These are phyloP conservation scores for Cerastis leucographa DNA, from an alignment of 2,888 invertebrate genomes.

Conservation along the genomic window DNA sequence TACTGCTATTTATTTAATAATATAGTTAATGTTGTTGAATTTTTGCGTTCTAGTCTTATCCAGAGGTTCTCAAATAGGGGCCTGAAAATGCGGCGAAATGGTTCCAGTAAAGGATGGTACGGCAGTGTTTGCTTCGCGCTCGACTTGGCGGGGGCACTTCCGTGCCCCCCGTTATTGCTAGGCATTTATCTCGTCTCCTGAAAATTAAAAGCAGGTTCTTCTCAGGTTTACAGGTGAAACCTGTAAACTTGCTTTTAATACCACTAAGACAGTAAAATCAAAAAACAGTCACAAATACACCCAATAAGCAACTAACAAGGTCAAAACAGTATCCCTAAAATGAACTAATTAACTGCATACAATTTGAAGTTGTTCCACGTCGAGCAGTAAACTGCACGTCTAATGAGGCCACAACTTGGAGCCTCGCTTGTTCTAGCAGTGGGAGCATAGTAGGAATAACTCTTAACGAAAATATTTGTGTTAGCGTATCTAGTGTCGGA, in stretches of 20 bases:
- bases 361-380: slow-evolving; percentile 25
- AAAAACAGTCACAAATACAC: neutral
- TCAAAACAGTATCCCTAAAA: slow-evolving; percentile 22
- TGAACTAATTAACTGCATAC: slow-evolving; percentile 36
- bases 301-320: slow-evolving; percentile 8
- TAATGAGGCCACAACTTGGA: slow-evolving; percentile 48
- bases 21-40: too few species aligned
- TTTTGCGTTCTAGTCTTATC: too few species aligned
- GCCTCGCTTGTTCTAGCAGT: slow-evolving; percentile 10
- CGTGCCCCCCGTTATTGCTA: too few species aligned
- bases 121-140: too few species aligned
- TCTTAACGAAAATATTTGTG: slow-evolving; percentile 35
- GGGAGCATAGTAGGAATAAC: neutral
- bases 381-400: slow-evolving; percentile 46
- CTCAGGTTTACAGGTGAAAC: neutral
- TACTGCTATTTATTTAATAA: too few species aligned
- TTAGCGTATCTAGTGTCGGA: slow-evolving; percentile 3
- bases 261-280: neutral
- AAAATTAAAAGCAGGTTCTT: neutral
- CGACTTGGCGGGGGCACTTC: too few species aligned
- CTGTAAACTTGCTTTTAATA: neutral
- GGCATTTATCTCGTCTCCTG: neutral
- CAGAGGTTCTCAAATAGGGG: too few species aligned
- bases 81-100: too few species aligned
- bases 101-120: too few species aligned